These are phyloP conservation scores for Mactra quadrangularis DNA, from an alignment of 1,140 invertebrate genomes.

Conservation along the genomic window DNA sequence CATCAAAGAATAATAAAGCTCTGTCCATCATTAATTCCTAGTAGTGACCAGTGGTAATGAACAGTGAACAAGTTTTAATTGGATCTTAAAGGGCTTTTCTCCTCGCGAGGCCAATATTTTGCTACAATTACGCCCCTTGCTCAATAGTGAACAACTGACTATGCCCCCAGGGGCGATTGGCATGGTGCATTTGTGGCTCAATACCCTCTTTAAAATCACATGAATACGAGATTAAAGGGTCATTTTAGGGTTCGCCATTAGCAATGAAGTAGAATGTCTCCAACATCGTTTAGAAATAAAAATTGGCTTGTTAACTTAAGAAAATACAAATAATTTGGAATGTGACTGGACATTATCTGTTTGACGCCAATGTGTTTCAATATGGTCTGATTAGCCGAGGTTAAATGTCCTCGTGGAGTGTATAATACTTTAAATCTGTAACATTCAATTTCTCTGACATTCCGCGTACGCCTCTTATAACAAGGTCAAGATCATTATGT, in stretches of 20 bases:
- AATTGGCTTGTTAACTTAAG: conserved; percentile 63
- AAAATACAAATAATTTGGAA: conserved; percentile 58
- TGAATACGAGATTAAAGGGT: conserved; percentile 59
- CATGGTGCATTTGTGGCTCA: conserved; percentile 37
- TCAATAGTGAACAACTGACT: conserved; percentile 28
- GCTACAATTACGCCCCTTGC: conserved; percentile 57
- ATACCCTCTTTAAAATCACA: conserved; percentile 45
- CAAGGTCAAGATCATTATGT: no score
- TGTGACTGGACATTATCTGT: conserved; percentile 26
- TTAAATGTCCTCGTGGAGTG: neutral
- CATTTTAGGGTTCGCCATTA: conserved; percentile 55
- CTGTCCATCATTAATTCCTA: conserved; percentile 55
- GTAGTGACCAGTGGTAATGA: conserved; percentile 61
- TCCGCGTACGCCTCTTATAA: no score
- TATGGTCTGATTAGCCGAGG: conserved; percentile 22
- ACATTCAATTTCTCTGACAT: no score
- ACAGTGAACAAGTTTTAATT: conserved; percentile 66
- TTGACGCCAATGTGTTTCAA: conserved; percentile 17
- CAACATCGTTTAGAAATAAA: conserved; percentile 57
- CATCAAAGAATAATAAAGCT: conserved; percentile 65
- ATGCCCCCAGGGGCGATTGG: conserved; percentile 18
- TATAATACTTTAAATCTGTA: no score
- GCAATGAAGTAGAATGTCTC: conserved; percentile 57
- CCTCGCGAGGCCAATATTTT: conserved; percentile 56
- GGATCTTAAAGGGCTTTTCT: conserved; percentile 56